Evolutionary conservation across 1,140 invertebrate genomes (phyloP), one percentile per base, ranked within the genome.

Genomic region (Eubasilissa regina): DNA sequence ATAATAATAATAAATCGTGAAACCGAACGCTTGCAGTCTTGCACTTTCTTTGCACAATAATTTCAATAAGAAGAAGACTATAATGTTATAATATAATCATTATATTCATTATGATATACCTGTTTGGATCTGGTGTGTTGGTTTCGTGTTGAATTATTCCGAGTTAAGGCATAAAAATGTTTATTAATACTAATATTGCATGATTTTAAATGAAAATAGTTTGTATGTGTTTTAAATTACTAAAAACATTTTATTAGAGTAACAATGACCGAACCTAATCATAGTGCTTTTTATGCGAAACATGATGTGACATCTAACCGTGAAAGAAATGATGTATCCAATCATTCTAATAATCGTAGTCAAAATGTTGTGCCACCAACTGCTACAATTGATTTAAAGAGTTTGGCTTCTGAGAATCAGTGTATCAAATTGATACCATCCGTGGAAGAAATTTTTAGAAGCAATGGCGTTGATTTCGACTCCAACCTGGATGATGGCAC

Each of bases 371-470:
- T 35, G 4, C 77, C 77, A 11, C 77, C 77, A 13, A 19, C 77
- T 13, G 77, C 64, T 13, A 78, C 77, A 10, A 78, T 78, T 7
- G 77, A 78, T 44, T 64, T 78, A 45, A 73, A 78, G 51, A 60
- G 53, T 17, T 60, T 78, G 19, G 77, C 66, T 48, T 78, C 68
- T 10, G 77, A 78, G 62, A 78, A 78, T 73, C 77, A 78, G 43
- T 78, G 62, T 43, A 78, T 78, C 44, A 78, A 78, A 60, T 58
- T 78, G 45, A 78, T 78, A 15, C 77, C 77, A 11, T 78, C 77
- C 15, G 77, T 78, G 35, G 66, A 78, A 64, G 77, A 78, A 78
- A 64, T 78, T 35, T 70, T 78, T 19, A 51, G 68, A 25, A 78
- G 45, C 17, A 78, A 73, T 64, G 77, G 77, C 13, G 25, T 75